Base-by-base conservation (phyloP, 1,140 invertebrate genomes). In the Odontomachus brunneus region DNA sequence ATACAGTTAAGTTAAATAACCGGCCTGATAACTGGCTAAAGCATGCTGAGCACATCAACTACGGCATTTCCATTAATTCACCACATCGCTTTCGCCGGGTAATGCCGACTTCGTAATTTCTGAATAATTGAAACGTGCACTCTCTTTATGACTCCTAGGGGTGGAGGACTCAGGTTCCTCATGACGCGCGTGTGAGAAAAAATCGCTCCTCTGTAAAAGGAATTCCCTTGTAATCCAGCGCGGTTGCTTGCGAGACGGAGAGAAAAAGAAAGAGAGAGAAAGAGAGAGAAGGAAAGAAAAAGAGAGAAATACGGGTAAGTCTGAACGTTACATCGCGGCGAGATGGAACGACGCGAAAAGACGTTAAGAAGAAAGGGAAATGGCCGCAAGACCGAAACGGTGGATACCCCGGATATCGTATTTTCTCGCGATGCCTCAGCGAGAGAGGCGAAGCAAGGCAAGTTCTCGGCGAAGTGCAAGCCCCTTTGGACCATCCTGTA, bases 341-440 rank as follows among this genome's bases (percentile, higher is more conserved):
- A 81, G 84, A 87, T 86, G 81, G 86, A 87, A 89, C 84, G 78
- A 81, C 83, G 73, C 73, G 53, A 57, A 57, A 51, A 53, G 33
- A 71, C 17, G 22, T 11, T 59, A 48, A 69, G 44, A 44, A 55
- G 49, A 44, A 51, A 74, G 74, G 67, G 51, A 78, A 88, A 85
- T 60, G 53, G 51, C 29, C 33, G 65, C 66, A 78, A 26, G 38
- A 76, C 53, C 65, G 72, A 84, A 67, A 63, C 44, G 14, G 72
- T 22, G 80, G 71, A 85, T 78, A 60, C 38, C 12, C 53, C 73
- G 80, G 86, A 87, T 87, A 86, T 87, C 84, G 73, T 86, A 87
- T 87, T 87, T 87, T 86, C 84, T 86, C 73, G 72, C 55, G 60
- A 80, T 76, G 65, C 72, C 44, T 87, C 69, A 22, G 24, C 24